phyloP scores from a whole-genome alignment of 2,797 vertebrate genomes.

The Micropoecilia bifurca region DNA sequence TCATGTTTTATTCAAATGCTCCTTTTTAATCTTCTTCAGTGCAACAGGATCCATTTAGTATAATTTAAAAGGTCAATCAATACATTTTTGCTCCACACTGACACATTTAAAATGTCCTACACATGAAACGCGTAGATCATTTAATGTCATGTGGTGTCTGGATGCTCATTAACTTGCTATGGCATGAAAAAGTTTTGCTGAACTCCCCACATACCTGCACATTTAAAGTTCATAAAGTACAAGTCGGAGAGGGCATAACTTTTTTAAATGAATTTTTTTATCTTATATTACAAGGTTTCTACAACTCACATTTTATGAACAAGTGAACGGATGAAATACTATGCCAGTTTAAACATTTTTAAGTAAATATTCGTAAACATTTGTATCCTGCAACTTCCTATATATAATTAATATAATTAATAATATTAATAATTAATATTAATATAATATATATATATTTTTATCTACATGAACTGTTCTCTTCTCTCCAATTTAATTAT shows the following conservation, averaged over 20 bases:
- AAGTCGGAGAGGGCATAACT: background rate
- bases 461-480: background rate
- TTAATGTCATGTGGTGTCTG: constrained; percentile 18
- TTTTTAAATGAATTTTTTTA: background rate
- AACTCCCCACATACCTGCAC: background rate
- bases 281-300: background rate
- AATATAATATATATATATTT: background rate
- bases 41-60: constrained; percentile 58
- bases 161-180: constrained; percentile 9
- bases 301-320: background rate
- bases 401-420: no score
- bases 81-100: constrained; percentile 50
- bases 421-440: no score
- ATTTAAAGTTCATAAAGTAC: background rate
- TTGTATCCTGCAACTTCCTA: background rate
- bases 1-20: constrained; percentile 66
- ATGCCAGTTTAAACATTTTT: background rate
- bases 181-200: background rate
- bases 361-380: background rate
- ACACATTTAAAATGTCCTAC: constrained; percentile 38
- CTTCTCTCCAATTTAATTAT: constrained; percentile 3
- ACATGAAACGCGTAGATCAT: constrained; percentile 19
- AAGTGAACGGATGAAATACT: background rate
- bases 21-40: constrained; percentile 62
- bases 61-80: constrained; percentile 67